phyloP scores from a whole-genome alignment of 2,797 vertebrate species.

The Sphenopsis melanotis region DNA sequence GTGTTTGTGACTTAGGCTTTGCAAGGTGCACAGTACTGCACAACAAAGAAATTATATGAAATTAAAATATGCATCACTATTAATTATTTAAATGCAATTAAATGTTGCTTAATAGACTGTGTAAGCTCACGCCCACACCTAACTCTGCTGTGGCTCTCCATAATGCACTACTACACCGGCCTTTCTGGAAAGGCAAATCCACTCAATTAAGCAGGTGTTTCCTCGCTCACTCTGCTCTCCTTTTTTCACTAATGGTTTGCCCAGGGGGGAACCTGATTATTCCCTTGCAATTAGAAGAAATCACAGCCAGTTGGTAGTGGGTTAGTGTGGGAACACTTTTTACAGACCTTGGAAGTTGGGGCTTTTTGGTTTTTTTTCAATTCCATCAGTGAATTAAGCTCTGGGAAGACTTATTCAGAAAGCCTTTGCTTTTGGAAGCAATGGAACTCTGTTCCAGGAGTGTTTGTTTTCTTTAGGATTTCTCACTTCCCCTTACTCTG shows the following conservation, averaged over 20 bases:
- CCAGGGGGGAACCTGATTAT: neutral
- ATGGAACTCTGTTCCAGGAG: neutral
- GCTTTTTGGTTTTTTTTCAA: accelerated
- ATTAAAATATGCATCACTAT: constrained; percentile 24
- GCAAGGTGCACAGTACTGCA: neutral
- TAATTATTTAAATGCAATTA: constrained; percentile 45
- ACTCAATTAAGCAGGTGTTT: constrained; percentile 34
- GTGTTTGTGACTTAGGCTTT: neutral
- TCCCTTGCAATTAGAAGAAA: constrained; percentile 35
- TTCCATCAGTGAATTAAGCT: neutral
- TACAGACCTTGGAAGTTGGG: neutral
- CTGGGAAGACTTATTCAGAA: neutral
- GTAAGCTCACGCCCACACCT: neutral
- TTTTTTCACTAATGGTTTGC: neutral
- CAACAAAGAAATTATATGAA: neutral
- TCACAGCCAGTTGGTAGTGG: neutral
- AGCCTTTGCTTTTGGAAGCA: neutral
- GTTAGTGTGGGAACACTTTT: neutral
- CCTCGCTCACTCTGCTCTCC: neutral
- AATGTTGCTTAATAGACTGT: constrained; percentile 25
- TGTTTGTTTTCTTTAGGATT: neutral
- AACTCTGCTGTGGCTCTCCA: neutral
- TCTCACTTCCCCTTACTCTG: neutral
- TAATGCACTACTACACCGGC: neutral
- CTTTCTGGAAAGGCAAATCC: neutral